Conservation (phyloP, 2,113 vertebrate species). For the Campylorhamphus procurvoides region DNA sequence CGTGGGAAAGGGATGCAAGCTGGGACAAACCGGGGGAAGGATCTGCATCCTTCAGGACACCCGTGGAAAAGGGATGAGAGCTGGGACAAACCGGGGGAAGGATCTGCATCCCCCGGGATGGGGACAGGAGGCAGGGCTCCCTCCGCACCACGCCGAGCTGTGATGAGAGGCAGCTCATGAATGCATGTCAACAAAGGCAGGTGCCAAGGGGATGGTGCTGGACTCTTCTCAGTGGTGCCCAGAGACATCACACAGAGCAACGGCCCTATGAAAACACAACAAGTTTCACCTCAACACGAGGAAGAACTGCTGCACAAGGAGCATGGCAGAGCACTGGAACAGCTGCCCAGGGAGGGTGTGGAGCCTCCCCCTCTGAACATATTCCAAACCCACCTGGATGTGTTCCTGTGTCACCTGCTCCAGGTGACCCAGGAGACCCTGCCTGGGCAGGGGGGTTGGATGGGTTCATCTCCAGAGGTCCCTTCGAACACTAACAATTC, state of each 20-base stretch:
- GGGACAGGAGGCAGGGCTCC: background rate
- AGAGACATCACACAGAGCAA: rapidly evolving
- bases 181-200: background rate
- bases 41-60: no score
- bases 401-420: background rate
- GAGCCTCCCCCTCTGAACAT: rapidly evolving
- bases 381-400: rapidly evolving
- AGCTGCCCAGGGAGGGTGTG: rapidly evolving
- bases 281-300: background rate
- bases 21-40: no score
- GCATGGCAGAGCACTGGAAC: background rate
- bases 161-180: background rate
- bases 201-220: background rate
- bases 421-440: background rate
- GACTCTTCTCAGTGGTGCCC: background rate
- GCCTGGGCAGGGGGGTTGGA: background rate
- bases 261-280: background rate
- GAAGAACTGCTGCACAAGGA: background rate
- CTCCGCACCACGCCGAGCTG: rapidly evolving
- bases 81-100: no score
- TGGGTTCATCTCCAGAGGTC: background rate
- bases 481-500: background rate
- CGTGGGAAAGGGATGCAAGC: no score
- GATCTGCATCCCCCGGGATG: no score
- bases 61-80: no score